phyloP scores from a whole-genome alignment of 2,797 vertebrate species.

The Onychomys torridus region DNA sequence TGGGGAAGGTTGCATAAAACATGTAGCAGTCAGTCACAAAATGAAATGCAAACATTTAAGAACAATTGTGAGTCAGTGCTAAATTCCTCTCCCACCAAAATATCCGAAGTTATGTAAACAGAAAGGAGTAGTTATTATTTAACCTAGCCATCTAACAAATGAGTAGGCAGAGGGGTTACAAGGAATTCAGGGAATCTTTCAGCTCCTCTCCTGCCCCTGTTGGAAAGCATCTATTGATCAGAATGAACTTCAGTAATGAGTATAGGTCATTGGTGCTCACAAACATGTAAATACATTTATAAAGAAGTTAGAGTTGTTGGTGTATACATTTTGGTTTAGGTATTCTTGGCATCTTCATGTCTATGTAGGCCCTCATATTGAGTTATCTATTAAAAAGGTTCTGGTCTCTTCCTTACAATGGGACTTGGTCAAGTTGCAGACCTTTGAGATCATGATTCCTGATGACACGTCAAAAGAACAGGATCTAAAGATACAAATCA shows the following conservation, averaged over 20 bases:
- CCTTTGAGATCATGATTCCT: conserved; percentile 22
- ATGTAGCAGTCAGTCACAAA: conserved; percentile 44
- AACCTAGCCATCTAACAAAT: background rate
- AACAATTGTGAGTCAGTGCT: conserved; percentile 32
- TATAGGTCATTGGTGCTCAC: background rate
- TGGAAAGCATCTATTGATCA: background rate
- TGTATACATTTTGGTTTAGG: conserved; percentile 56
- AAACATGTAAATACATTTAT: conserved; percentile 53
- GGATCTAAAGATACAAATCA: conserved; percentile 54
- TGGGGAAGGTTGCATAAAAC: background rate
- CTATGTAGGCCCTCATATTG: background rate
- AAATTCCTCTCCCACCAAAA: conserved; percentile 45
- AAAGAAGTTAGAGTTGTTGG: conserved; percentile 13
- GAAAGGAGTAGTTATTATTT: background rate
- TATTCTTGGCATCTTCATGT: conserved; percentile 56
- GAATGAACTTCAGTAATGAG: conserved; percentile 49
- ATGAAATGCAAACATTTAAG: conserved; percentile 24
- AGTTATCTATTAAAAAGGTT: conserved; percentile 26
- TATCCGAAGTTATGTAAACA: conserved; percentile 6
- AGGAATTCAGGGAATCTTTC: conserved; percentile 37
- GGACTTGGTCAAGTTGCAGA: conserved; percentile 30
- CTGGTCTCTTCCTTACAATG: conserved; percentile 35
- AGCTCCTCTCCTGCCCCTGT: background rate
- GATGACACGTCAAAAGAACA: conserved; percentile 43
- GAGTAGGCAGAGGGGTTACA: background rate